These are phyloP conservation scores for Melangyna quadrimaculata DNA, from an alignment of 2,888 invertebrate species.

Conservation along the genomic window DNA sequence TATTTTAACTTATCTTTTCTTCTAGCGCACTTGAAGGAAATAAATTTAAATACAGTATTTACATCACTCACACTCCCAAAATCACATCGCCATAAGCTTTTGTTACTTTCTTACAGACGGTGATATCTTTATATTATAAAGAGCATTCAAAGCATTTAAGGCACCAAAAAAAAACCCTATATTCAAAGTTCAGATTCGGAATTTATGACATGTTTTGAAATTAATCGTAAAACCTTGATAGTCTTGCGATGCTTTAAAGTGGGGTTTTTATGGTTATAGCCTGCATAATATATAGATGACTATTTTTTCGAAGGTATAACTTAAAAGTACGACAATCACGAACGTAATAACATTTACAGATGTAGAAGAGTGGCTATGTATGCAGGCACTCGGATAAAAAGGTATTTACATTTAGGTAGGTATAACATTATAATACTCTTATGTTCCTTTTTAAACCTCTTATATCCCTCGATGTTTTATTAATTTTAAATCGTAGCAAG, in stretches of 20 bases:
- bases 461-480: constrained; percentile 27
- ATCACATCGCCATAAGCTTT: constrained; percentile 1
- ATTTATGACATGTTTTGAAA: constrained; percentile 46
- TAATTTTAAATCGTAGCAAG: constrained; percentile 28
- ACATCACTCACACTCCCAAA: background rate
- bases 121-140: background rate
- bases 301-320: background rate
- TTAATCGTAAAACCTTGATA: constrained; percentile 43
- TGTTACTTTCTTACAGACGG: constrained; percentile 1
- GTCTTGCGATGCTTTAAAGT: constrained; percentile 11
- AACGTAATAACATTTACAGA: constrained; percentile 30
- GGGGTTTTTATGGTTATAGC: constrained; percentile 24
- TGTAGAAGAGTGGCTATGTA: background rate
- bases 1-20: too few relatives aligned
- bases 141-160: background rate
- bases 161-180: background rate
- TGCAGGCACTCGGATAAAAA: background rate
- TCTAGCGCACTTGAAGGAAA: background rate
- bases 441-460: constrained; percentile 20
- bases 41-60: constrained; percentile 10
- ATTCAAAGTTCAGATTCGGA: constrained; percentile 35
- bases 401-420: too few relatives aligned
- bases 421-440: background rate
- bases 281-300: constrained; percentile 1
- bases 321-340: background rate